phyloP scores from a whole-genome alignment of 2,113 vertebrate genomes.

The Calyptomena viridis region DNA sequence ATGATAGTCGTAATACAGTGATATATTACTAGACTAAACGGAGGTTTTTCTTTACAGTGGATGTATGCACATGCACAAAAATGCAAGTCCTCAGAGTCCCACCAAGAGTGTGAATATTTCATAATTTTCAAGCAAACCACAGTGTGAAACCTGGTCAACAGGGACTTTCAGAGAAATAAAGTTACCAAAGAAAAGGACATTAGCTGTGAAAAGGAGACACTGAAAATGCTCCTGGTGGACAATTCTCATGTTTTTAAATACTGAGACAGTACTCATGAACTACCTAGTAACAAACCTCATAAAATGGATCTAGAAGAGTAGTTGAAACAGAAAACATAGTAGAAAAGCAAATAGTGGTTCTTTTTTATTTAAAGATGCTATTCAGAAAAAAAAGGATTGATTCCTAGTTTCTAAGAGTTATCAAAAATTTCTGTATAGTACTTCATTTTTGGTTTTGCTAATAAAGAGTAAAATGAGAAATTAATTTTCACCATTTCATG shows the following conservation, averaged over 20 bases:
- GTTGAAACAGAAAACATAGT: background rate
- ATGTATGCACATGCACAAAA: background rate
- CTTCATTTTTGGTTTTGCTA: background rate
- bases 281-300: background rate
- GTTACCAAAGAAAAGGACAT: background rate
- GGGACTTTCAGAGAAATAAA: background rate
- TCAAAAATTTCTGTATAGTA: background rate
- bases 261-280: background rate
- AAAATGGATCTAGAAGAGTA: background rate
- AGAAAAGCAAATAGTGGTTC: background rate
- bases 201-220: background rate
- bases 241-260: background rate
- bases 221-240: background rate
- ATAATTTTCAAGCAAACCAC: background rate
- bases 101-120: background rate
- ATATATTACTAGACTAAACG: conserved; percentile 61
- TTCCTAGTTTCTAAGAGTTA: background rate
- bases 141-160: background rate
- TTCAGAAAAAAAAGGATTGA: background rate
- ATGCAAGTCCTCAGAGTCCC: background rate
- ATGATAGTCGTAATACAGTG: conserved; percentile 67
- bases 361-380: background rate
- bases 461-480: background rate
- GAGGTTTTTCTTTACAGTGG: conserved; percentile 22
- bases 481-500: background rate